Evolutionary conservation across 2,797 vertebrate genomes (phyloP).

Genomic region (Dicrostonyx torquatus): DNA sequence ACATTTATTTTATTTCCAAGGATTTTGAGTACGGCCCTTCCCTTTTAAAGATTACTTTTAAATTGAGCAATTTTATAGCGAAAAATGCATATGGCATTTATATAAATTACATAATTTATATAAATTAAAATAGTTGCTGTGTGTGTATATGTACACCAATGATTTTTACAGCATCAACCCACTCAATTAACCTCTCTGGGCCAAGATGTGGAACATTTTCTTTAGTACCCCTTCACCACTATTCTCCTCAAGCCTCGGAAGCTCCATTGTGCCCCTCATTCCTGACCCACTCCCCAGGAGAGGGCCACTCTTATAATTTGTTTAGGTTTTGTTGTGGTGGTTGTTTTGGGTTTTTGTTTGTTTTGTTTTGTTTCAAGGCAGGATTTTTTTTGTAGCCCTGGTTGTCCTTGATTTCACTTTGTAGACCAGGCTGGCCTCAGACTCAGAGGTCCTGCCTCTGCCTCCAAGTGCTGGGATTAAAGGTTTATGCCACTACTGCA

Average conservation of each 20-base stretch:
- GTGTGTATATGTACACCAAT: not conserved
- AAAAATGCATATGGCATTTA: not conserved
- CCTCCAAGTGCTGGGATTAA: not conserved
- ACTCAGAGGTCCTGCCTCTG: not conserved
- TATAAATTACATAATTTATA: not conserved
- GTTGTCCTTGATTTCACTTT: not conserved
- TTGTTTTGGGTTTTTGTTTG: not conserved
- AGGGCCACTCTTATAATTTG: not conserved
- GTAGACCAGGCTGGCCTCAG: not conserved
- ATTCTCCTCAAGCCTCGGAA: no score
- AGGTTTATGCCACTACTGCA: not conserved
- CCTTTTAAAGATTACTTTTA: not conserved
- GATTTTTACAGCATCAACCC: not conserved
- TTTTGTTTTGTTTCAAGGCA: not conserved
- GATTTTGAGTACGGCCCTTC: not conserved
- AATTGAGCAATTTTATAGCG: not conserved
- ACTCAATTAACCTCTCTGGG: rapidly evolving
- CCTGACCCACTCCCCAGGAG: not conserved
- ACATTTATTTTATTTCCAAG: not conserved
- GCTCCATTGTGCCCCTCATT: rapidly evolving
- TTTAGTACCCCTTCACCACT: not conserved
- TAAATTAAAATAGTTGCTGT: not conserved
- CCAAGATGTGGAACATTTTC: rapidly evolving
- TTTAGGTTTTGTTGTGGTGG: not conserved
- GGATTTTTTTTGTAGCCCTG: not conserved